A percentile compares a stretch with the other conserved stretches of the same genome.
Conservation (phyloP, 2,888 invertebrate genomes). For the Zele albiditarsus region DNA sequence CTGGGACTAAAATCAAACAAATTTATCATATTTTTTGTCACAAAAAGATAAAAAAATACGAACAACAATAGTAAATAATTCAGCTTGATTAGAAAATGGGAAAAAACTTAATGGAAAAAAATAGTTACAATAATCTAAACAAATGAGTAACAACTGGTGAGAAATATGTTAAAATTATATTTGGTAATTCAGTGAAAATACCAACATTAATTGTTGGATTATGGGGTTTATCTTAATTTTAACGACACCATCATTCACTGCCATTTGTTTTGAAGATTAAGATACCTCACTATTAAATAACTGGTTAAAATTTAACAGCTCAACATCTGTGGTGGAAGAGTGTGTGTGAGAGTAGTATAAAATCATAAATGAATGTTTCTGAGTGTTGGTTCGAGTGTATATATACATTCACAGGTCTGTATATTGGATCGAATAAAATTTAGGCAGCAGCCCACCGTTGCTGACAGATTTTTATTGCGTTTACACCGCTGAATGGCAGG, state of each 20-base stretch:
- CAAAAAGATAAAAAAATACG: too few species aligned
- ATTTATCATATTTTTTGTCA: too few species aligned
- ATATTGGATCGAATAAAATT: constrained; percentile 33
- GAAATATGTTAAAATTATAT: neutral
- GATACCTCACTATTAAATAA: constrained; percentile 41
- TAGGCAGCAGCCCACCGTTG: constrained; percentile 28
- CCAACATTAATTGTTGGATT: constrained; percentile 34
- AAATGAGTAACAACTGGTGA: constrained; percentile 20
- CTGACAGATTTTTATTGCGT: constrained; percentile 49
- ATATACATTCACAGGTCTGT: neutral
- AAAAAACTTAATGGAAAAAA: neutral
- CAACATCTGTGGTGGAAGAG: constrained; percentile 11
- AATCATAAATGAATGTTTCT: neutral
- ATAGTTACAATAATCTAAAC: constrained; percentile 34
- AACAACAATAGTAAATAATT: neutral
- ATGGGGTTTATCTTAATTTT: constrained; percentile 35
- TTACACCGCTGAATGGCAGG: constrained; percentile 49
- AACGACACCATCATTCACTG: constrained; percentile 32
- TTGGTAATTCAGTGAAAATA: constrained; percentile 23
- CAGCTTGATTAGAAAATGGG: neutral
- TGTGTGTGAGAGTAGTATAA: neutral
- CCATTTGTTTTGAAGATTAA: constrained; percentile 35
- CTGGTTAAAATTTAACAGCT: constrained; percentile 27
- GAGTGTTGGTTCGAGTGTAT: neutral
- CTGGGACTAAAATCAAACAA: neutral